phyloP scores from a whole-genome alignment of 2,113 vertebrate genomes.

The Oplegnathus fasciatus region DNA sequence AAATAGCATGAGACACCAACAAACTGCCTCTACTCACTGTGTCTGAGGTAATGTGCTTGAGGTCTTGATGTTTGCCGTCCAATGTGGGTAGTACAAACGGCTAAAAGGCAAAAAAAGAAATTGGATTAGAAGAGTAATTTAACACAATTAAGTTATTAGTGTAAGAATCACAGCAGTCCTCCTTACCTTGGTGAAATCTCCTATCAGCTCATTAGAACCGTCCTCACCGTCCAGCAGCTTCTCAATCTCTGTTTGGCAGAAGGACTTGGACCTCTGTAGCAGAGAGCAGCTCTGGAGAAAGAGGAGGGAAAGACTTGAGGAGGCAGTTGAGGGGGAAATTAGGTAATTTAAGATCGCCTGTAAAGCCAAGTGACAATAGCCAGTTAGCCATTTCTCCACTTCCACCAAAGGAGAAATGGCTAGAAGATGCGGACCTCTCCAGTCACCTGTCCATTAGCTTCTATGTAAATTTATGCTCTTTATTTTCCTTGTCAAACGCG shows the following conservation, averaged over 20 bases:
- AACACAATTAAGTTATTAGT: background rate
- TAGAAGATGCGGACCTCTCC: too few relatives aligned
- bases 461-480: too few relatives aligned
- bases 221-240: conserved; percentile 85
- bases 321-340: background rate
- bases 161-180: background rate
- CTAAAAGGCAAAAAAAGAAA: conserved; percentile 68
- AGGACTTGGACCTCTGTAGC: conserved; percentile 88
- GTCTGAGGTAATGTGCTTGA: conserved; percentile 93
- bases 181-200: conserved; percentile 94
- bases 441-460: too few relatives aligned
- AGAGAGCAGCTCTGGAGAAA: conserved; percentile 72
- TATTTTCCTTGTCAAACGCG: too few relatives aligned
- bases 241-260: conserved; percentile 88
- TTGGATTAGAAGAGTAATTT: background rate
- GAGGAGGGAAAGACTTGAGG: background rate
- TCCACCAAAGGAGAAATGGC: too few relatives aligned
- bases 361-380: background rate
- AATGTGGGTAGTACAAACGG: conserved; percentile 90
- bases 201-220: conserved; percentile 86
- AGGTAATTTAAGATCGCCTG: too few relatives aligned
- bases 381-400: background rate
- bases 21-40: conserved; percentile 79
- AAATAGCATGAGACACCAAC: background rate
- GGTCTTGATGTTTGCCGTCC: conserved; percentile 90